Evolutionary conservation across 2,888 invertebrate genomes (phyloP), one percentile per base, ranked within the genome.

Genomic region (Tigriopus californicus): DNA sequence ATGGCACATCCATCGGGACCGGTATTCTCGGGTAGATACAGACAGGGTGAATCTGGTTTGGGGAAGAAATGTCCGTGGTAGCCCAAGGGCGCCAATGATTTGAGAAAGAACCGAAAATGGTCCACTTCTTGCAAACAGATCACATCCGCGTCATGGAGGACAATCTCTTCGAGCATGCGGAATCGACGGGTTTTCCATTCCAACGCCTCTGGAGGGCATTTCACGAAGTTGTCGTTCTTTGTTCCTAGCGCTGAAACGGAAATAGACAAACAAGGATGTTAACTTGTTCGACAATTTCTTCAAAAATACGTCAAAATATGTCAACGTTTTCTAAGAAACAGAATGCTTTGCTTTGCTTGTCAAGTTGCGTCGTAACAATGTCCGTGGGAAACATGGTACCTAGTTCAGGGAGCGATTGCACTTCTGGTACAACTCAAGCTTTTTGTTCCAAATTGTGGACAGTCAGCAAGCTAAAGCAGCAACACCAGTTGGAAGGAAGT

Each of bases 1-100:
- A 85, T 74, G 33, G 84, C 83, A 69, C 84, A 85, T 10, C 85
- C 84, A 70, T 85, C 85, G 0, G 84, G 83, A 1, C 85, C 85
- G 66, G 80, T 80, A 67, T 82, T 82, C 63, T 79, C 78, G 62
- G 77, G 74, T 49, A 81, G 76, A 66, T 83, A 82, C 49, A 83
- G 71, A 69, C 83, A 83, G 0, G 84, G 84, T 0, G 83, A 84
- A 66, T 83, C 81, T 1, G 83, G 83, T 70, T 85, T 85, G 0
- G 83, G 81, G 66, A 79, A 79, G 70, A 83, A 84, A 64, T 78
- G 73, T 4, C 84, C 84, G 1, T 71, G 70, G 67, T 81, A 83
- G 22, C 82, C 81, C 68, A 80, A 77, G 0, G 77, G 75, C 10
- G 74, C 75, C 63, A 84, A 69, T 46, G 79, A 73, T 61, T 75